Evolutionary conservation across 2,888 invertebrate genomes (phyloP), one percentile per base, ranked within the genome.

Genomic region (Cremastobaeus sp.): DNA sequence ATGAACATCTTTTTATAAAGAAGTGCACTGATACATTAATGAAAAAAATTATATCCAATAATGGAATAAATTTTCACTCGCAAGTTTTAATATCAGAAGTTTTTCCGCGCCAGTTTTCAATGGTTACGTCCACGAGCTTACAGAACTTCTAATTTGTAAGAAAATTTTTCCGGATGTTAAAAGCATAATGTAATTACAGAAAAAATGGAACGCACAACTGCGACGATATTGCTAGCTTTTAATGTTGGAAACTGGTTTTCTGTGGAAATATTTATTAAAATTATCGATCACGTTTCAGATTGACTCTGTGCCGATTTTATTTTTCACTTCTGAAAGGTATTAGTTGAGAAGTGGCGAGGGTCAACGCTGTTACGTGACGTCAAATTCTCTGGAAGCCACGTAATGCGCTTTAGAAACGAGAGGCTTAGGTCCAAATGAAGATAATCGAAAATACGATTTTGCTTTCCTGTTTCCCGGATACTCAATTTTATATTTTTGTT

Each of bases 321-420:
- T 69, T 69, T 45, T 59, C 45, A 69, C 45, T 69, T 60, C 60
- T 39, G 12, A 35, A 43, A 18, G 28, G 45, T 65, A 65, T 65
- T 45, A 59, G 21, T 21, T 25, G 11, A 45, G 25, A 57, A 28
- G 50, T 28, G 21, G 18, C 21, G 32, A 48, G 66, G 37, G 41
- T 66, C 57, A 66, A 66, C 28, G 39, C 25, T 20, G 45, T 66
- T 66, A 48, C 41, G 66, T 48, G 50, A 66, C 57, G 39, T 66
- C 57, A 57, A 41, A 57, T 57, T 37, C 15, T 18, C 30, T 17
- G 41, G 54, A 52, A 54, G 11, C 54, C 15, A 18, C 55, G 50
- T 55, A 66, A 66, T 52, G 30, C 21, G 12, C 12, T 12, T 15
- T 8, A 20, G 15, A 17, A 50, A 54, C 35, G 20, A 45, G 28